Evolutionary conservation across 2,113 vertebrate species (phyloP).

Genomic region (Eubucco bourcierii): DNA sequence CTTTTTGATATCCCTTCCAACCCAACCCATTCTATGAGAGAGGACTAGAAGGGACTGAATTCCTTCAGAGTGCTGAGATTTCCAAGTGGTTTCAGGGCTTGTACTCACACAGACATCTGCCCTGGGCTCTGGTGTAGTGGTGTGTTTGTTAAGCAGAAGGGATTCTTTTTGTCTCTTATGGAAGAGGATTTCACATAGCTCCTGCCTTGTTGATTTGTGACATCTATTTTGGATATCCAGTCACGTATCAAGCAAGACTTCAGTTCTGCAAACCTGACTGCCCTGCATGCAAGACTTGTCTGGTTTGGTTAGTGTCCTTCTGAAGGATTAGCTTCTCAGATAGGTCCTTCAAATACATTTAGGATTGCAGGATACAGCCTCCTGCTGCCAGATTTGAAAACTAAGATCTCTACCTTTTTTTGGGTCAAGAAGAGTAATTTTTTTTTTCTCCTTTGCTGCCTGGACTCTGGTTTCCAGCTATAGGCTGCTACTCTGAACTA

Average conservation of each 20-base stretch:
- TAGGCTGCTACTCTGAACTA: conserved; percentile 15
- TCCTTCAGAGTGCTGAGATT: neutral
- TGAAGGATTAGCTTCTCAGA: neutral
- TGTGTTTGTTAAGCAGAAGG: neutral
- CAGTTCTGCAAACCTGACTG: neutral
- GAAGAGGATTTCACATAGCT: neutral
- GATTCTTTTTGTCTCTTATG: neutral
- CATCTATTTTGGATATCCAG: neutral
- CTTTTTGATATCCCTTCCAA: too few species aligned
- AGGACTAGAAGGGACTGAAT: neutral
- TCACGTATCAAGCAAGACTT: neutral
- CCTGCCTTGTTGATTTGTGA: neutral
- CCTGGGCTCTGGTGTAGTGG: fast-evolving
- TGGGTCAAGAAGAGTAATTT: neutral
- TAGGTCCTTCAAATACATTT: neutral
- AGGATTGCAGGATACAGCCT: neutral
- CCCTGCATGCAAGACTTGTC: neutral
- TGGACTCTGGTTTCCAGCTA: neutral
- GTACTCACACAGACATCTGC: neutral
- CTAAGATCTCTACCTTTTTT: neutral
- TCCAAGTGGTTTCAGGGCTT: neutral
- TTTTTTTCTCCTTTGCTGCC: conserved; percentile 15
- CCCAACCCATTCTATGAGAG: too few species aligned
- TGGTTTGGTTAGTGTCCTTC: neutral
- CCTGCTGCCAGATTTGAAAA: neutral